These are phyloP conservation scores for Trichomycterus rosablanca DNA, from an alignment of 2,113 vertebrate species.

Conservation along the genomic window DNA sequence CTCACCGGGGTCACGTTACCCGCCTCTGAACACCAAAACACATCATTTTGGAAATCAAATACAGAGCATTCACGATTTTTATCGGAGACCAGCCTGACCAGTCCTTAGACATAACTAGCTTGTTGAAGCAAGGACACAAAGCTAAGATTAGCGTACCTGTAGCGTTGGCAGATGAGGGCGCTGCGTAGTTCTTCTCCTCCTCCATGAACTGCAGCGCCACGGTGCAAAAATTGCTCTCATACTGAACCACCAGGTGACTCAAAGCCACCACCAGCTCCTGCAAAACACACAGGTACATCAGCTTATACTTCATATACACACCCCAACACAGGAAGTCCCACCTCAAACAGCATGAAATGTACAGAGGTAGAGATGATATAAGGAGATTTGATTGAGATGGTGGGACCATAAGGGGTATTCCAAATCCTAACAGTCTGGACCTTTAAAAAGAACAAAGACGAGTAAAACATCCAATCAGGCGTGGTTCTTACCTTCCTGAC, in stretches of 20 bases:
- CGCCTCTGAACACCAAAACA: constrained; percentile 63
- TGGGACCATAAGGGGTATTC: no score
- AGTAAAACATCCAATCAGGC: no score
- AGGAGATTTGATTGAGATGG: no score
- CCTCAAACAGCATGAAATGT: no score
- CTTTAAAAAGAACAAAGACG: background rate
- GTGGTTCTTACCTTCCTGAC: constrained; percentile 75
- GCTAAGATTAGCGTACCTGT: constrained; percentile 63
- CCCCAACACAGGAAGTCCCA: background rate
- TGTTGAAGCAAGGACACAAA: background rate
- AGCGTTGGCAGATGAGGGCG: constrained; percentile 80
- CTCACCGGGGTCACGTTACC: constrained; percentile 87
- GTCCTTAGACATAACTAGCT: background rate
- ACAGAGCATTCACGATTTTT: no score
- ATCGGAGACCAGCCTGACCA: no score
- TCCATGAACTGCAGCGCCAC: constrained; percentile 98
- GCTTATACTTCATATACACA: background rate
- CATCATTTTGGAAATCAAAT: no score
- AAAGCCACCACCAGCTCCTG: constrained; percentile 97
- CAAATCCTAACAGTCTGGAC: no score
- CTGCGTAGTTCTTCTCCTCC: constrained; percentile 92
- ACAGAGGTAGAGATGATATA: no score
- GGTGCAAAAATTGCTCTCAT: constrained; percentile 97
- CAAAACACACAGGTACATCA: background rate
- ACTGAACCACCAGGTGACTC: constrained; percentile 94